These are phyloP conservation scores for Catocala nupta DNA, from an alignment of 2,888 invertebrate genomes.

Conservation along the genomic window DNA sequence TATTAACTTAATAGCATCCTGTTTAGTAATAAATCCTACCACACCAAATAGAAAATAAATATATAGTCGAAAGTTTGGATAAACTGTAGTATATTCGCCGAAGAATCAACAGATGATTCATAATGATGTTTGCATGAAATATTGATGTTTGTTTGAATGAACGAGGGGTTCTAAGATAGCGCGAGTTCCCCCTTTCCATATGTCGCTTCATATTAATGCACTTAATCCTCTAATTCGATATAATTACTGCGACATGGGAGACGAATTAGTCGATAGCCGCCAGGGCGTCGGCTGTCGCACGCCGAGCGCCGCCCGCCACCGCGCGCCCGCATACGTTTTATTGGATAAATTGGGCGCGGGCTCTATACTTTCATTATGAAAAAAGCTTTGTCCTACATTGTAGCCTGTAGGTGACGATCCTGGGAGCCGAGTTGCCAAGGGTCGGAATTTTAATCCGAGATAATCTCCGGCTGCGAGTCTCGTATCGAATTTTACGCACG, in stretches of 20 bases:
- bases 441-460: conserved; percentile 84
- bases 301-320: conserved; percentile 75
- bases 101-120: conserved; percentile 36
- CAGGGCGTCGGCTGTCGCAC: conserved; percentile 60
- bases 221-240: conserved; percentile 71
- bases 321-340: conserved; percentile 81
- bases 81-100: conserved; percentile 3
- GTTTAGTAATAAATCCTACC: no score
- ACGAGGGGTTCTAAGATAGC: conserved; percentile 21
- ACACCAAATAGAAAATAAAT: conserved; percentile 2
- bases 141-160: conserved; percentile 25
- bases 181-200: conserved; percentile 29
- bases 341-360: conserved; percentile 79
- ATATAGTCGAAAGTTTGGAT: conserved; percentile 7
- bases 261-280: conserved; percentile 57
- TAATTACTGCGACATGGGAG: conserved; percentile 75
- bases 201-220: conserved; percentile 63
- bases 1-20: conserved; percentile 9
- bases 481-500: conserved; percentile 82
- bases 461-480: conserved; percentile 75
- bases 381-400: conserved; percentile 71
- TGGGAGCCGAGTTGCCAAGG: conserved; percentile 63
- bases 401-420: conserved; percentile 51
- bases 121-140: conserved; percentile 25
- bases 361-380: conserved; percentile 68